Conservation (phyloP, 2,888 invertebrate species). For the Hyppa rectilinea region DNA sequence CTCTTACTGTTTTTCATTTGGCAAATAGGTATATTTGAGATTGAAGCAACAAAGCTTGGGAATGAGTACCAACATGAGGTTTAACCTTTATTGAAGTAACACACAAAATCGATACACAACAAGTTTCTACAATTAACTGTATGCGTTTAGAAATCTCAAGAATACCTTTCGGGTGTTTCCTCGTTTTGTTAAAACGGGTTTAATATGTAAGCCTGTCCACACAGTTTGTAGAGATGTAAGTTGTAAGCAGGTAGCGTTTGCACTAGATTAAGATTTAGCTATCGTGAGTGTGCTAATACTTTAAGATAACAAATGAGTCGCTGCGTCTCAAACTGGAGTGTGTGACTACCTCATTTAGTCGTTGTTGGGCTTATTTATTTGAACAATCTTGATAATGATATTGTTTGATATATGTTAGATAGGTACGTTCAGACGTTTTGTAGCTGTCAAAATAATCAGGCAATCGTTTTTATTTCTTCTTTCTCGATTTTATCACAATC, state of each 20-base stretch:
- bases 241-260: constrained; percentile 63
- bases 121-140: background rate
- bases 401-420: constrained; percentile 27
- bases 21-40: background rate
- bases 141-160: background rate
- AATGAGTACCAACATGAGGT: too few species aligned
- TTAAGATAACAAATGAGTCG: constrained; percentile 69
- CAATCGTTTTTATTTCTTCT: background rate
- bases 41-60: background rate
- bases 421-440: constrained; percentile 1
- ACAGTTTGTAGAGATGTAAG: constrained; percentile 24
- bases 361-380: constrained; percentile 52
- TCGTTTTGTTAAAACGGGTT: constrained; percentile 2
- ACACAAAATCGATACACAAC: background rate
- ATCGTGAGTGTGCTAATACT: constrained; percentile 69
- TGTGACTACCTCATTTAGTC: constrained; percentile 45
- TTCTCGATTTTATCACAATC: background rate
- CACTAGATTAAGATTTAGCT: constrained; percentile 69
- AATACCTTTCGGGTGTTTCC: background rate
- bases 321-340: constrained; percentile 45
- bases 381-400: constrained; percentile 32
- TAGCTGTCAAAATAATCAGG: background rate
- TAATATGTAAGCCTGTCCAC: constrained; percentile 7
- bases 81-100: too few species aligned
- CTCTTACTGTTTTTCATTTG: background rate